Conservation (phyloP, 2,888 invertebrate species). For the Isoperla grammatica region DNA sequence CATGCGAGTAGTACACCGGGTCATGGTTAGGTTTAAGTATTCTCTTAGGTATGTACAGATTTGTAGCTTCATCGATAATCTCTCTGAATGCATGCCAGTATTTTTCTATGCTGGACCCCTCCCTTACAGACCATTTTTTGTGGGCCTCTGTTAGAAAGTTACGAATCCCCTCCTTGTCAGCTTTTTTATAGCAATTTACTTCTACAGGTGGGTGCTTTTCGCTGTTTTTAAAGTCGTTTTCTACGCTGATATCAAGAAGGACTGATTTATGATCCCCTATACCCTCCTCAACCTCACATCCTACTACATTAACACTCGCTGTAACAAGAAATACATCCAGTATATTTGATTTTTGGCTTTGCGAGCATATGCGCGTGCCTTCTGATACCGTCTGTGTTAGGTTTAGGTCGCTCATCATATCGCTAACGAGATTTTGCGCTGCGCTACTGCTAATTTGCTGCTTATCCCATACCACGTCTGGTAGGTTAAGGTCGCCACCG, state of each 20-base stretch:
- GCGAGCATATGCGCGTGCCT: not conserved
- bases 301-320: not conserved
- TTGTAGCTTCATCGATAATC: not conserved
- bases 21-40: not conserved
- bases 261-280: conserved; percentile 5
- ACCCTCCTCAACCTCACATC: conserved; percentile 6
- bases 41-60: not conserved
- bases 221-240: not conserved
- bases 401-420: not conserved
- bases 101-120: too few relatives aligned
- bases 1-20: not conserved
- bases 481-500: not conserved
- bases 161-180: not conserved
- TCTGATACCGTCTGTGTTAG: not conserved
- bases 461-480: not conserved
- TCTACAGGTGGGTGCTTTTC: not conserved
- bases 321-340: not conserved
- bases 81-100: not conserved
- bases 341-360: not conserved
- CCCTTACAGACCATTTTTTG: too few relatives aligned
- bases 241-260: not conserved
- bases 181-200: not conserved
- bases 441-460: not conserved
- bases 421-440: not conserved
- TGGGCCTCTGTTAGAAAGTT: not conserved